phyloP scores from a whole-genome alignment of 1,140 invertebrate species.

The Helicoverpa zea region DNA sequence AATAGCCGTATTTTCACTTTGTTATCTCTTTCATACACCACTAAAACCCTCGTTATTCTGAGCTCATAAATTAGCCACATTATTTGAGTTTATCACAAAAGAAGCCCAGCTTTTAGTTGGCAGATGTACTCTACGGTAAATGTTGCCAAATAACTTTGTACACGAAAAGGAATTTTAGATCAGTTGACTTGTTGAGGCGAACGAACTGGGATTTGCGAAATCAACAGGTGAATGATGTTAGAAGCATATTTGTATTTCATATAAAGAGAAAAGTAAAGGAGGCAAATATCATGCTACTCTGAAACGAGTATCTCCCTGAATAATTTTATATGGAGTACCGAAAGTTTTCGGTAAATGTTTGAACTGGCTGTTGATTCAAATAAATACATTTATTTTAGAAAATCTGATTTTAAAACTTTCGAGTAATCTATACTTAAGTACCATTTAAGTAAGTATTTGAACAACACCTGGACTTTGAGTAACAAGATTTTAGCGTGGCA shows the following conservation, averaged over 20 bases:
- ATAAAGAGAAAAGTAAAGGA: not conserved
- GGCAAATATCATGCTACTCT: not conserved
- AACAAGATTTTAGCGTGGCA: not conserved
- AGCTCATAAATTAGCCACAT: conserved; percentile 17
- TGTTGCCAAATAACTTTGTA: conserved; percentile 22
- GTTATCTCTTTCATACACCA: conserved; percentile 28
- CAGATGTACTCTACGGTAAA: conserved; percentile 26
- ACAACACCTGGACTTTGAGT: not conserved
- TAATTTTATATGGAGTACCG: not conserved
- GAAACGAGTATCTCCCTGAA: not conserved
- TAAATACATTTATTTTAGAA: no score
- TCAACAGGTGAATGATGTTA: conserved; percentile 28
- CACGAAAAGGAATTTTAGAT: conserved; percentile 29
- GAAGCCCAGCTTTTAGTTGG: not conserved
- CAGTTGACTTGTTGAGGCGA: conserved; percentile 31
- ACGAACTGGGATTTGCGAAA: conserved; percentile 13
- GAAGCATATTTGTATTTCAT: conserved; percentile 28
- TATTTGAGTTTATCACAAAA: conserved; percentile 32
- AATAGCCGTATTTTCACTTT: conserved; percentile 19
- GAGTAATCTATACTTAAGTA: no score
- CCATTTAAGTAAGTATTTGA: not conserved
- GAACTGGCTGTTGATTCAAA: not conserved
- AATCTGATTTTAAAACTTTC: no score
- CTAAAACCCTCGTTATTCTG: conserved; percentile 15
- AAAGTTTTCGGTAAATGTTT: conserved; percentile 10